Evolutionary conservation across 2,888 invertebrate species (phyloP).

Genomic region (Trissoscelio sp.): DNA sequence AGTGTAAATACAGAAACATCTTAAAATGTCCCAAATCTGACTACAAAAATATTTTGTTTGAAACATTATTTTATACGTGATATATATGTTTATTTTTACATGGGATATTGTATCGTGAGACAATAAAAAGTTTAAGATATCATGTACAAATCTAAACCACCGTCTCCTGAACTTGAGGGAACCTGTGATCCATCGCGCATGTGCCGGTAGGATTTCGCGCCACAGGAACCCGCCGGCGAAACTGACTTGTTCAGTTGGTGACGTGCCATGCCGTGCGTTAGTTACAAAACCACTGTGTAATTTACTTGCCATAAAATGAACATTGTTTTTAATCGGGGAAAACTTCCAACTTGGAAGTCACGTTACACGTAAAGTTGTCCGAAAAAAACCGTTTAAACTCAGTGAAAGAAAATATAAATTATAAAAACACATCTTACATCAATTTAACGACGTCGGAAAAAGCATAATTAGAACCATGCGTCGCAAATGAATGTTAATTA

Average conservation of each 20-base stretch:
- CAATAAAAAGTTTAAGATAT: too few relatives aligned
- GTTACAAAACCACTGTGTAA: constrained; percentile 24
- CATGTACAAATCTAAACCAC: too few relatives aligned
- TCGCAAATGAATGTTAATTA: constrained; percentile 47
- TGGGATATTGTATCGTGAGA: too few relatives aligned
- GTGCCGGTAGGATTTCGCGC: constrained; percentile 71
- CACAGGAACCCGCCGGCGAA: constrained; percentile 58
- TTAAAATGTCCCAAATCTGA: too few relatives aligned
- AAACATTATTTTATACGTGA: too few relatives aligned
- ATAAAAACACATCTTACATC: too few relatives aligned
- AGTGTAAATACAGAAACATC: too few relatives aligned
- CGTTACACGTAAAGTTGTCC: constrained; percentile 7
- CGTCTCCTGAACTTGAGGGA: too few relatives aligned
- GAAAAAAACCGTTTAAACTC: neutral
- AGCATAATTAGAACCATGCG: constrained; percentile 12
- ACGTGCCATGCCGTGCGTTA: constrained; percentile 67
- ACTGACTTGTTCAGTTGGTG: constrained; percentile 70
- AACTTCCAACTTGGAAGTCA: constrained; percentile 28
- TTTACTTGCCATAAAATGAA: constrained; percentile 27
- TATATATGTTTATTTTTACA: too few relatives aligned
- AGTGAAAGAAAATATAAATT: constrained; percentile 5
- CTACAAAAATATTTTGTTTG: too few relatives aligned
- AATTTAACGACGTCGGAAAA: neutral
- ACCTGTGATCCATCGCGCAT: constrained; percentile 69
- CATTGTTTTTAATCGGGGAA: constrained; percentile 14